Evolutionary conservation across 2,888 invertebrate species (phyloP), one percentile per base, ranked within the genome.

Genomic region (Eupithecia exiguata): DNA sequence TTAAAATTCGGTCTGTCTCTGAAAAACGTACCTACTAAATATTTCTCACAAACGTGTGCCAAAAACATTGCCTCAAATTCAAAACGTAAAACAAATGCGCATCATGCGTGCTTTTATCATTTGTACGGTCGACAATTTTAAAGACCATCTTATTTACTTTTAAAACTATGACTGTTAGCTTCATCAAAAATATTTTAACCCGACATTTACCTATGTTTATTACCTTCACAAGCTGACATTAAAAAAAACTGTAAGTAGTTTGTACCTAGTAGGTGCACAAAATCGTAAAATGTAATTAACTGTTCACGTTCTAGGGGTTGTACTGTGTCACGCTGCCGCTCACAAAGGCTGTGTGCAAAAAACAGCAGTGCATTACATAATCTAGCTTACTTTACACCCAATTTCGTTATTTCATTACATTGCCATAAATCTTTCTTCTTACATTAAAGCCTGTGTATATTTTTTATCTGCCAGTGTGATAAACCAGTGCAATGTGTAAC

Each of bases 401-500:
- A 3, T 4, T 30, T 30, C 30, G 4, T 3, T 3, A 3, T 53
- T 12, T 5, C 0, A 58, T 58, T 14, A 12, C 12, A 58, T 12
- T 14, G 25, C 58, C 58, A 12, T 58, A 58, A 25, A 58, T 58
- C 53, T 53, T 58, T n/a, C 4, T 49, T 5, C n/a, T 53, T 21
- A 10, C 12, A 3, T 12, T 2, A n/a, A 53, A 53, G 53, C 58
- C 58, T 12, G 21, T 25, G 21, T 25, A 14, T 14, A 25, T 46
- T 46, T 12, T 3, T 53, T 1, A 53, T 21, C 38, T 10, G 65
- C n/a, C 38, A 43, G 12, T 21, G 66, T 66, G 25, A 38, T 40
- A 21, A 65, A 36, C 21, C 65, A 21, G 66, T 66, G 66, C 66
- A 40, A 12, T 25, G 40, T 66, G 40, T 66, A 25, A 25, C 25